A percentile compares a stretch with the other conserved stretches of the same genome.
Evolutionary conservation across 2,888 invertebrate genomes (phyloP).

Genomic region (Zelleria hepariella): DNA sequence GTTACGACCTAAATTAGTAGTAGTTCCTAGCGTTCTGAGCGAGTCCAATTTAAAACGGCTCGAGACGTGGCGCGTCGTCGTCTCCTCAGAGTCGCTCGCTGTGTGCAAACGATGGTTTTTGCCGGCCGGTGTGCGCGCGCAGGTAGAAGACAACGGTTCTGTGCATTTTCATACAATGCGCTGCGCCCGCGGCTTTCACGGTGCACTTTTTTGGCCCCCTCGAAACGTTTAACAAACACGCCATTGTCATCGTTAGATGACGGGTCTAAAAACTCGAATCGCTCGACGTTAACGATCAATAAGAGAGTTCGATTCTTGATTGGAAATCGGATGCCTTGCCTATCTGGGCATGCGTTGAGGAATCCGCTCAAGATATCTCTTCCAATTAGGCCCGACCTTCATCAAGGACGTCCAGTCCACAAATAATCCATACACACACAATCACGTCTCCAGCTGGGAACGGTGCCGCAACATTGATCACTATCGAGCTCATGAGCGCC

Average conservation of each 20-base stretch:
- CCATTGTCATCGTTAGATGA: slow-evolving; percentile 68
- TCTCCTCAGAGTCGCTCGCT: slow-evolving; percentile 44
- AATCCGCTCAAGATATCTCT: neutral
- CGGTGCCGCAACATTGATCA: too few relatives aligned
- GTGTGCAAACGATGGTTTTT: slow-evolving; percentile 63
- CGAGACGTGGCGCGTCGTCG: slow-evolving; percentile 20
- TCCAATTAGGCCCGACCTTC: neutral
- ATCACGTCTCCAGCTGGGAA: too few relatives aligned
- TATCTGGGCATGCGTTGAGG: neutral
- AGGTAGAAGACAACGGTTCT: slow-evolving; percentile 64
- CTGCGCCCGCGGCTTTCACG: slow-evolving; percentile 62
- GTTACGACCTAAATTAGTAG: slow-evolving; percentile 57
- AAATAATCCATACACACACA: too few relatives aligned
- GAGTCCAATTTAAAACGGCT: neutral
- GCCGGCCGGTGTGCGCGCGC: slow-evolving; percentile 33
- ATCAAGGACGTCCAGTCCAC: too few relatives aligned
- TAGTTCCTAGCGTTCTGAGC: slow-evolving; percentile 33
- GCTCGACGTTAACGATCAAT: slow-evolving; percentile 4
- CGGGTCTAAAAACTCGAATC: slow-evolving; percentile 58
- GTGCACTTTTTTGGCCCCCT: slow-evolving; percentile 48
- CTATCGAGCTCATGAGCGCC: too few relatives aligned
- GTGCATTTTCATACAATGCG: slow-evolving; percentile 70
- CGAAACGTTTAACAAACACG: slow-evolving; percentile 62
- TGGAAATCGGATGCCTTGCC: neutral
- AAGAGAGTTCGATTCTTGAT: neutral